Percentiles rank a stretch among this genome's conserved stretches.
Conservation (phyloP, 2,888 invertebrate genomes). For the Anaspis maculata region DNA sequence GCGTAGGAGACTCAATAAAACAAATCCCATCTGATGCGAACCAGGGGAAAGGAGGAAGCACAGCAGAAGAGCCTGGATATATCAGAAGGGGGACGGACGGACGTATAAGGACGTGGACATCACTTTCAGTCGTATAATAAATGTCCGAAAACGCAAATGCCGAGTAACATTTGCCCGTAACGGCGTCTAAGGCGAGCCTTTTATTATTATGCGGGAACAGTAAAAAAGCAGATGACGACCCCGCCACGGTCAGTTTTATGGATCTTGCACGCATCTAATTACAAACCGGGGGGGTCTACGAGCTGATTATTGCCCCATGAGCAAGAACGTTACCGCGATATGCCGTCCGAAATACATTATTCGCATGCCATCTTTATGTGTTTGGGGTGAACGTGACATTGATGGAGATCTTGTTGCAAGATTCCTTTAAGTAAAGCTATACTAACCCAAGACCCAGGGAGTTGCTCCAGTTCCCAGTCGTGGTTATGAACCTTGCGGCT, state of each 20-base stretch:
- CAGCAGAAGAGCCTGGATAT: conserved; percentile 7
- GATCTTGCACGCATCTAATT: conserved; percentile 41
- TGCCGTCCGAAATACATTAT: no score
- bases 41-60: no score
- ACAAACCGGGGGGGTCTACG: conserved; percentile 25
- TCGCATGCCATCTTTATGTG: no score
- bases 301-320: conserved; percentile 26
- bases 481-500: no score
- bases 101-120: conserved; percentile 29
- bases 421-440: no score
- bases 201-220: conserved; percentile 56
- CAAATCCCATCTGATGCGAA: conserved; percentile 40
- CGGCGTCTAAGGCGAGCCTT: conserved; percentile 43
- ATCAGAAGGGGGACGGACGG: conserved; percentile 20
- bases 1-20: conserved; percentile 42
- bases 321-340: no score
- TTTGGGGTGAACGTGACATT: no score
- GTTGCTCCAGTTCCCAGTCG: no score
- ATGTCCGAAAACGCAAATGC: conserved; percentile 44
- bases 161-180: conserved; percentile 44
- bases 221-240: conserved; percentile 56
- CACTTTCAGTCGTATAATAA: conserved; percentile 38
- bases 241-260: conserved; percentile 35
- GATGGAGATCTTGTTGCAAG: no score
- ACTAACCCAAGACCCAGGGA: no score